Base-by-base conservation (phyloP, 2,888 invertebrate species). In the Mactromeris polynyma region DNA sequence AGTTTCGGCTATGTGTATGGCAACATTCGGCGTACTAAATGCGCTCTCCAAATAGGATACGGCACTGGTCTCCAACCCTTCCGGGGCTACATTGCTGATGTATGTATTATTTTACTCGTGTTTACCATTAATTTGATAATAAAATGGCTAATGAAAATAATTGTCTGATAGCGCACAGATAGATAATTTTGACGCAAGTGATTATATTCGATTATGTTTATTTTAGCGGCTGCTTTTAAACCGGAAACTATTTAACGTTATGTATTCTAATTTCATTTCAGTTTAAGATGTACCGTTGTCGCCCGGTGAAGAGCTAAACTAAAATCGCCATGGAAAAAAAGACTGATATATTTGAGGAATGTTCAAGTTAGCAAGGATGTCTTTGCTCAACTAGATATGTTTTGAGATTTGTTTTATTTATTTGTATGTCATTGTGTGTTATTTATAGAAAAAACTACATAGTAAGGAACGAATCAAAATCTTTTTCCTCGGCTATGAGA, bases 31-130 rank as follows among this genome's bases (percentile, higher is more conserved):
- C 81, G 86, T 14, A 93, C 90, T 2, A 90, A 89, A 14, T 93
- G 93, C 51, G 90, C 91, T 2, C 46, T 94, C 73, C 93, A 93
- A 79, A 91, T 94, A 6, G 94, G 94, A 0, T 86, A 89, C 40
- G 91, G 93, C 17, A 83, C 81, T 14, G 90, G 90, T 0, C 90
- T 93, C 1, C 19, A 82, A 19, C 82, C 81, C 7, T 93, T 86
- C 81, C 54, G 78, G 1, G 93, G 93, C 19, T 82, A 78, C 26
- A 90, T 93, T 46, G 90, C 91, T 69, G 92, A 93, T 88, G 93
- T 93, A 89, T 84, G 92, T 91, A 80, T 79, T 9, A 31, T 0
- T 0, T 42, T 40, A 4, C 4, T 78, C 19, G 17, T 9, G 31
- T 64, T 2, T n/a, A 11, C 0, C 33, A 1, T 33, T 2, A 6